Base-by-base conservation (phyloP, 2,888 invertebrate species). In the Tiphia femorata region DNA sequence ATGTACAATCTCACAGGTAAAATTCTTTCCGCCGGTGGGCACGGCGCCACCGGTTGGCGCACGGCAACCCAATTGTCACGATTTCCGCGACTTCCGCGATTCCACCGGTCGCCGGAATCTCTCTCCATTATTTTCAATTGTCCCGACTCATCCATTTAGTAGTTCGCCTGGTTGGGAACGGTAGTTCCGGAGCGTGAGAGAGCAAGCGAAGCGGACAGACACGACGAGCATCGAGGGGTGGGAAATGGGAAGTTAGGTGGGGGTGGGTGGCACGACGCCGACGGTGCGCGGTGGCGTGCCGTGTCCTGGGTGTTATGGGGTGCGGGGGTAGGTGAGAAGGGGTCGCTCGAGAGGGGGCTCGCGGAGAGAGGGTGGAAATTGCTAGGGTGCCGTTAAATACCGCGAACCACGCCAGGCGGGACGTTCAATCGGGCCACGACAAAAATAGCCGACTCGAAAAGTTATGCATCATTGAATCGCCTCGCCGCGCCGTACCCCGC, bases 381-480 rank as follows among this genome's bases (percentile, higher is more conserved):
- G 37, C 37, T 35, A 47, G 23, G 37, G 29, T 20, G 12, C 30
- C 38, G 52, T 38, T 46, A 52, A 52, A 38, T 46, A 46, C 44
- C 17, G 30, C 44, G 2, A 5, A 42, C 41, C 3, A 37, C 14
- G 27, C 5, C 20, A 20, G 20, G 29, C 17, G 23, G 49, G 57
- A 57, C 55, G 46, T 44, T 63, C 58, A 62, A 62, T 62, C 62
- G 62, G n/a, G 60, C 30, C 27, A 19, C 30, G 42, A 49, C 50
- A 57, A 66, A 68, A 69, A 68, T 69, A 69, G 49, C 52, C 58
- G 55, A 56, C 42, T 61, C 52, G 62, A 59, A 58, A 54, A 54
- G 62, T 63, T 48, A 66, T 54, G 63, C 68, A 54, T 51, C 62
- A 59, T 56, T 57, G 59, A 49, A 43, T 53, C 57, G 35, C 44